Evolutionary conservation across 2,888 invertebrate species (phyloP), one percentile per base, ranked within the genome.

Genomic region (Tetramorium bicarinatum): DNA sequence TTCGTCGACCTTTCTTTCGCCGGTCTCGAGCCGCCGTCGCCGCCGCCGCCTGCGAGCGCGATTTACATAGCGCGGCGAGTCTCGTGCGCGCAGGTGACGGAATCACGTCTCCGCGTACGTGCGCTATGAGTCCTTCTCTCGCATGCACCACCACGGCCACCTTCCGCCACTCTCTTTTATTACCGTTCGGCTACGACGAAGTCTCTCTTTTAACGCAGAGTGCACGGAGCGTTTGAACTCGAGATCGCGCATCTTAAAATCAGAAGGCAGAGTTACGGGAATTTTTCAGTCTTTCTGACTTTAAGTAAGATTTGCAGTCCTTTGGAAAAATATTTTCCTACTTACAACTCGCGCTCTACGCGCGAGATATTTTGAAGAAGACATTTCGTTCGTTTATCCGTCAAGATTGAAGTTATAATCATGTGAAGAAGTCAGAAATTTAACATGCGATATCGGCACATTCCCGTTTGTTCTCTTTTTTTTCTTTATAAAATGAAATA

Each of bases 1-100:
- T 61, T 21, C 15, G 11, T 66, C 59, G 91, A 87, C 91, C 34
- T 87, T 87, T 89, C 86, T 90, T 91, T 88, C 82, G 41, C 67
- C 82, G 38, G 69, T 77, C 29, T 44, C 69, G 21, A 47, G 62
- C 34, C 54, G 21, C 59, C 49, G 61, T 21, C 54, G 18, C 34
- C 34, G 21, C 59, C 49, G 56, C 29, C 54, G 18, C 34, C 34
- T 6, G 38, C 34, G 47, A 47, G 66, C n/a, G 83, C 75, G 66
- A 75, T 79, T 82, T 82, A 82, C 82, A 74, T 56, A 49, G 47
- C 44, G 25, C 44, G 44, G 67, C 44, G 67, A 69, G 41, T 41
- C 44, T 77, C 79, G 67, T 44, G 29, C 56, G 52, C 59, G 47
- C 79, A 71, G 71, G 47, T 80, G 59, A 80, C 71, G 71, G 79